Evolutionary conservation across 2,113 vertebrate species (phyloP), one percentile per base, ranked within the genome.

Genomic region (Guaruba guarouba): DNA sequence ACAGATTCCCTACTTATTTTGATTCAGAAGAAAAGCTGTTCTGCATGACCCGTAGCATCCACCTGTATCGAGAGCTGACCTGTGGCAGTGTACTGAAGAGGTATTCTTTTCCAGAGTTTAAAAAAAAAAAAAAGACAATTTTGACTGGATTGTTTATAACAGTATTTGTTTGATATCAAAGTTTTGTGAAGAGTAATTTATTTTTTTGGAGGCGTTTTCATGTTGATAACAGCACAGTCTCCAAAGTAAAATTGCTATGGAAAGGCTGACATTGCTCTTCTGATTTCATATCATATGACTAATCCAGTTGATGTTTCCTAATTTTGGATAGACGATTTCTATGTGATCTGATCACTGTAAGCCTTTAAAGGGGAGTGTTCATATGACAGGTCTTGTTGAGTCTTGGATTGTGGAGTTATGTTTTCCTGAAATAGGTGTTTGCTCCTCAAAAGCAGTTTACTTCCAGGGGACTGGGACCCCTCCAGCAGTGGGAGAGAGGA

Each of bases 21-120:
- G 95, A 95, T 55, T 95, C 73, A 0, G 96, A 98, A 94, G 98
- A 98, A 97, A 98, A 98, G 31, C 89, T 99, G 62, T 89, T 98
- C 94, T 95, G 92, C 90, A 98, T 98, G 97, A 98, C 98, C 19
- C 64, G 85, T 49, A 98, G 96, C 49, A 86, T 99, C 93, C 97
- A 98, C 84, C 81, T 99, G 78, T 98, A 98, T 94, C 97, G 93
- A 89, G 98, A 99, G 63, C 98, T 99, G 79, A 99, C 98, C 69
- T 99, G 98, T 92, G 96, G 96, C 85, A 97, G 97, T 88, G 98
- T 99, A 44, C 97, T 98, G 15, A 98, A 97, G 88, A 98, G 98
- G 98, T 99, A 97, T 46, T 68, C 12, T 62, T 84, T 51, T 43
- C 35, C 59, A 64, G 51, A 84, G 29, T 28, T 86, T 15, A 10